phyloP scores from a whole-genome alignment of 2,888 invertebrate species.

The Clistopyga incitator region DNA sequence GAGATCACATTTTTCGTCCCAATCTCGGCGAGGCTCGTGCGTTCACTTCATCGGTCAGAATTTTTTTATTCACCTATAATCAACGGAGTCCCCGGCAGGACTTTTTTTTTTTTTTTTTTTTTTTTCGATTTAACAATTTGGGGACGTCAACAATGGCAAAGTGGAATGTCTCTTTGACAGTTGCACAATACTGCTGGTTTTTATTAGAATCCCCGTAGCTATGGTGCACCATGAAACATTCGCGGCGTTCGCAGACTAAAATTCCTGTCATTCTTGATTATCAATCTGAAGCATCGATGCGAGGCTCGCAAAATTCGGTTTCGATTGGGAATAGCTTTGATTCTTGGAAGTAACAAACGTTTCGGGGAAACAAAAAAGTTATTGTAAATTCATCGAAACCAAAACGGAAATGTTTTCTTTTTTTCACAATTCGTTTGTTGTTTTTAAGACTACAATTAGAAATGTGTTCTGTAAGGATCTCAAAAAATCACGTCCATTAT shows the following conservation, averaged over 20 bases:
- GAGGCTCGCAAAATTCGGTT: too few relatives aligned
- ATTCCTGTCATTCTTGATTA: background rate
- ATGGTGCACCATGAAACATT: background rate
- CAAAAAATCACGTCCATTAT: too few relatives aligned
- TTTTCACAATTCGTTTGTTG: too few relatives aligned
- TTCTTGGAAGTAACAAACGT: too few relatives aligned
- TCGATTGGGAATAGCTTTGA: too few relatives aligned
- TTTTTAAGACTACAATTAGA: too few relatives aligned
- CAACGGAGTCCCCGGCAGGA: background rate
- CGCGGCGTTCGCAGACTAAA: background rate
- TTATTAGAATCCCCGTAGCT: background rate
- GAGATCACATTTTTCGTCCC: conserved; percentile 10
- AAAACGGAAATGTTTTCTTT: too few relatives aligned
- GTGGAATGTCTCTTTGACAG: background rate
- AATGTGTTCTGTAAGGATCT: too few relatives aligned
- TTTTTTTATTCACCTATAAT: conserved; percentile 49
- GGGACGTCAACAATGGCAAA: background rate
- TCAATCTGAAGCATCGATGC: background rate
- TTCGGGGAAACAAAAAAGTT: too few relatives aligned
- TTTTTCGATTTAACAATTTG: conserved; percentile 27
- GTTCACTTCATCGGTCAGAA: conserved; percentile 14
- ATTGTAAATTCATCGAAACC: too few relatives aligned
- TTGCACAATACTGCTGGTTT: background rate
- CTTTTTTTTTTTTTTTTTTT: conserved; percentile 18
- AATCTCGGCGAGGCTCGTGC: conserved; percentile 18